These are phyloP conservation scores for Passer domesticus DNA, from an alignment of 2,113 vertebrate genomes.

Conservation along the genomic window DNA sequence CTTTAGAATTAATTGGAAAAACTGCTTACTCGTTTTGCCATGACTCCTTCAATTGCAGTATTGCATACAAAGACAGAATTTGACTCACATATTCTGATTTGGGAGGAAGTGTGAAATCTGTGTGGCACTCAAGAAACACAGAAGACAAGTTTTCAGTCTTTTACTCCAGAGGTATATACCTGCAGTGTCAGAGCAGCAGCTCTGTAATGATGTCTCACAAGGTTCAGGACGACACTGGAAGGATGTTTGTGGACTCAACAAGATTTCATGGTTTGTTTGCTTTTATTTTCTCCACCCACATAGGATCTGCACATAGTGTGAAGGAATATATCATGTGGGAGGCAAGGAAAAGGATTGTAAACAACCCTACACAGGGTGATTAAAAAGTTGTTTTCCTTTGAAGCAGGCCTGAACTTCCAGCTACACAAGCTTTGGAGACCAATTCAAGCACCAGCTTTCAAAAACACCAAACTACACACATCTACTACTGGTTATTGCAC, in stretches of 20 bases:
- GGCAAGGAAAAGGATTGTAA: background rate
- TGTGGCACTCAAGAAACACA: background rate
- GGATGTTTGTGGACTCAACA: background rate
- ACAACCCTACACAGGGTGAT: background rate
- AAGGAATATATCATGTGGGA: background rate
- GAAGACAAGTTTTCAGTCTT: rapidly evolving
- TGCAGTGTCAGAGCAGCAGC: background rate
- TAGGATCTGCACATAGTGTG: background rate
- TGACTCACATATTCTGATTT: background rate
- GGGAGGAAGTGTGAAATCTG: background rate
- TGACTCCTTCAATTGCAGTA: background rate
- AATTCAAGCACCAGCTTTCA: background rate
- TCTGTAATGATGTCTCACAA: background rate
- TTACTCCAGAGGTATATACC: background rate
- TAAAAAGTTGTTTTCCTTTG: background rate
- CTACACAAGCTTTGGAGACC: background rate
- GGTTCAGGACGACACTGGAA: background rate
- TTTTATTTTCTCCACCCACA: background rate
- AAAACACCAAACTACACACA: background rate
- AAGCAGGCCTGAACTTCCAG: background rate
- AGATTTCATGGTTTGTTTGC: background rate
- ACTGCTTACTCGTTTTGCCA: background rate
- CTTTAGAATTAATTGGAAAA: background rate
- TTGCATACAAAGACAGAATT: background rate
- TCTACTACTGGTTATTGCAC: background rate